phyloP scores from a whole-genome alignment of 2,113 vertebrate species.

The Cyphomyrus discorhynchus region DNA sequence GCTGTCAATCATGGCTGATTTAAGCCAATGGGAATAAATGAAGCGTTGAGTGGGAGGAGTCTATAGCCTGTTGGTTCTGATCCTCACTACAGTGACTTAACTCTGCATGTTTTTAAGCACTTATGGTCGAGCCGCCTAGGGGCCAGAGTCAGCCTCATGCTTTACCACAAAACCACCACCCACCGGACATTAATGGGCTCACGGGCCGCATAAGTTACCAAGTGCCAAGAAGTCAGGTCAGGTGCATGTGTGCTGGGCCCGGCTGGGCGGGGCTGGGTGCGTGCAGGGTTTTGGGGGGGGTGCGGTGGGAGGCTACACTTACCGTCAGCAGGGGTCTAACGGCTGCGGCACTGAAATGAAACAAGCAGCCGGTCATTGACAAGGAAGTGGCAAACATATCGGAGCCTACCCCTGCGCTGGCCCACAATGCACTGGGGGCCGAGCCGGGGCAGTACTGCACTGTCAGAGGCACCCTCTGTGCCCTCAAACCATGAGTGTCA shows the following conservation, averaged over 20 bases:
- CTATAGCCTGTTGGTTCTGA: neutral
- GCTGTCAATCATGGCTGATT: neutral
- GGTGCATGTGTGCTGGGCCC: neutral
- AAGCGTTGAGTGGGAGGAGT: neutral
- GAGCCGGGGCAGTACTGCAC: neutral
- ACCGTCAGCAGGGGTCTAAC: slow-evolving; percentile 23
- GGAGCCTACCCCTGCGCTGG: slow-evolving; percentile 12
- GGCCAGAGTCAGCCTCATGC: neutral
- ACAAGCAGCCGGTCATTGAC: slow-evolving; percentile 73
- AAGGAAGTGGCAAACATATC: slow-evolving; percentile 43
- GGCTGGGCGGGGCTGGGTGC: neutral
- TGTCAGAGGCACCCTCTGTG: neutral
- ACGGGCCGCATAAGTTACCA: neutral
- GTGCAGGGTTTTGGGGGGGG: neutral
- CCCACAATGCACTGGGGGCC: slow-evolving; percentile 35
- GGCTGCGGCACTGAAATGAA: slow-evolving; percentile 70
- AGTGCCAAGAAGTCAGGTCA: neutral
- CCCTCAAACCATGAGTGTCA: neutral
- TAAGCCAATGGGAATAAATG: neutral
- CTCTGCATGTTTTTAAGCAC: neutral
- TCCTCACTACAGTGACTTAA: neutral
- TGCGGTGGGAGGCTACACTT: slow-evolving; percentile 13
- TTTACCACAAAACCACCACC: neutral
- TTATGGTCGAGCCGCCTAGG: neutral
- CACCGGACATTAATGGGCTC: neutral